Base-by-base conservation (phyloP, 2,888 invertebrate genomes). In the Ephialtes manifestator region DNA sequence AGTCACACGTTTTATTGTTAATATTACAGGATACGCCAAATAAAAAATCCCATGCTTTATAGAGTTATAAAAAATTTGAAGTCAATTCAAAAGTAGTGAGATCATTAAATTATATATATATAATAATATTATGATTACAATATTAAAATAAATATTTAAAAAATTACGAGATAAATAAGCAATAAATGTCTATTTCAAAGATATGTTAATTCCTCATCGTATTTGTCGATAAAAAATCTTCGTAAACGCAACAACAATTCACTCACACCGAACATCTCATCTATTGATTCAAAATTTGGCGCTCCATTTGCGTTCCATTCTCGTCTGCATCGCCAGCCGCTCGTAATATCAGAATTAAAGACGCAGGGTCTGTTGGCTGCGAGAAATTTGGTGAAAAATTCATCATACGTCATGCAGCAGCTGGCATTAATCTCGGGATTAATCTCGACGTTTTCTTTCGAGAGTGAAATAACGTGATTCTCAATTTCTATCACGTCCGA, bases 291-390 rank as follows among this genome's bases (percentile, higher is more conserved):
- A 91, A 96, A 96, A 94, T 97, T 95, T 77, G 97, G 94, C 87
- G 90, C 95, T 86, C 91, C 90, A 35, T 95, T 93, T 81, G 94
- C 90, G 76, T 90, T 91, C 98, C 98, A 98, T 53, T 95, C 93
- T 72, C 94, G 94, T 13, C 95, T 94, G 89, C 97, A 96, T 85
- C 95, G 94, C 98, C 98, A 98, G 24, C 95, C 91, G 39, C 93
- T 92, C 10, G 96, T 95, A 24, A 97, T 94, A 87, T 96, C 95
- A 89, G 95, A 95, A 82, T 87, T 84, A 71, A 98, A 95, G 71
- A 98, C 92, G 88, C 97, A 97, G 1, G 97, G 97, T 87, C 94
- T 93, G 91, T 97, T 97, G 39, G 81, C 80, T 63, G 89, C 76
- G 53, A 94, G 88, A 89, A 92, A 93, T 70, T 91, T 88, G 0